Percentiles rank a stretch among this genome's conserved stretches.
These are phyloP conservation scores for Aphelocoma californica DNA, from an alignment of 2,797 vertebrate species.

Conservation along the genomic window DNA sequence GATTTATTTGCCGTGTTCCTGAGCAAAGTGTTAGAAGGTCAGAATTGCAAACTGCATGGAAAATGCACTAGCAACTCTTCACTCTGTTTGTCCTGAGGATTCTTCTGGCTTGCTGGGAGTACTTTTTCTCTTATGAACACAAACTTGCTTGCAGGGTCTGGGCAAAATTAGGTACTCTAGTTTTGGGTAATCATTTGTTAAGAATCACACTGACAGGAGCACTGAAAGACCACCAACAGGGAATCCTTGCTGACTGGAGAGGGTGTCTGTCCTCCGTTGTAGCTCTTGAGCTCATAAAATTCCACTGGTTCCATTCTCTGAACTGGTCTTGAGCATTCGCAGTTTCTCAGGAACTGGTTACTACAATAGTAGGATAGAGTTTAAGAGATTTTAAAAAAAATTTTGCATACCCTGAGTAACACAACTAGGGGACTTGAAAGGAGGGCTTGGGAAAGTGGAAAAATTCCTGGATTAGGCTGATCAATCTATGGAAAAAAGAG, in stretches of 20 bases:
- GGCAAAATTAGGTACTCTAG: neutral
- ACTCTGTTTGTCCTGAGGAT: neutral
- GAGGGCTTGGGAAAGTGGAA: neutral
- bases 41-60: neutral
- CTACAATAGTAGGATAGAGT: neutral
- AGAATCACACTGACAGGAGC: neutral
- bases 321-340: neutral
- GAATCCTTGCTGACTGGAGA: neutral
- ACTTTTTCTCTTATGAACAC: neutral
- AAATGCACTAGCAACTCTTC: neutral
- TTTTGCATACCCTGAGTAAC: neutral
- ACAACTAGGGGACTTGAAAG: neutral
- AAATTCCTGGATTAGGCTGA: neutral
- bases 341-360: neutral
- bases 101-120: neutral
- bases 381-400: neutral
- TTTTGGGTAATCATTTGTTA: neutral
- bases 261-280: neutral
- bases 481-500: neutral
- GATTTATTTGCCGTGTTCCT: neutral
- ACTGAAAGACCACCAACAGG: neutral
- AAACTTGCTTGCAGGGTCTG: neutral
- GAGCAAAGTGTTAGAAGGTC: neutral
- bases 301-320: neutral
- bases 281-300: neutral